Base-by-base conservation (phyloP, 2,113 vertebrate genomes). In the Monopterus albus region DNA sequence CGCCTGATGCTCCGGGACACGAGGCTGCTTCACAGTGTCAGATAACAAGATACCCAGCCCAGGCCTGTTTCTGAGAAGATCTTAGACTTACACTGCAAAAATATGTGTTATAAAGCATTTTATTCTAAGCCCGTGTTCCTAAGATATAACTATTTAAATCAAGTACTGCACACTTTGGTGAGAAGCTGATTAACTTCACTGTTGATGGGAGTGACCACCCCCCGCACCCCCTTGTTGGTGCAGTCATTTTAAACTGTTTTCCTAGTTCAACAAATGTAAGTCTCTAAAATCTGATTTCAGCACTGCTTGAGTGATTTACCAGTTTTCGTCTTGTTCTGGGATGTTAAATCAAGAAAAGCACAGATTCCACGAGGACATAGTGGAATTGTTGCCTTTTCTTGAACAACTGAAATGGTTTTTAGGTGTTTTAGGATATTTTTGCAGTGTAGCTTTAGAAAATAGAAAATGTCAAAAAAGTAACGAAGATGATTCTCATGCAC, bases 1-100 rank as follows among this genome's bases (percentile, higher is more conserved):
- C 0, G 95, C 96, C 88, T 97, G 95, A 94, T 97, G 92, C 93
- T 88, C 83, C 47, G 51, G 38, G 23, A 15, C 18, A 35, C 8
- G 5, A 1, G n/a, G n/a, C n/a, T n/a, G n/a, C n/a, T n/a, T n/a
- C n/a, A n/a, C n/a, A n/a, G 35, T 13, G 17, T 25, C 33, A 25
- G 4, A 57, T 1, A 14, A 3, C 20, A 20, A 18, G 52, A 31
- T 6, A 2, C 20, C 46, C 36, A 45, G 23, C 36, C 39, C 43
- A 40, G 65, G 50, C 36, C 45, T 6, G 62, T 12, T 13, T 12
- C 14, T 39, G 23, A 17, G 17, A 31, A 21, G 38, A 21, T 7
- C 6, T 23, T 0, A 52, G 26, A 3, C 40, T 61, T 42, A 26
- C 58, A 33, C 58, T 69, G 79, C 69, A 73, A 20, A 58, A 13